These are phyloP conservation scores for Carassius carassius DNA, from an alignment of 2,113 vertebrate species.

Conservation along the genomic window DNA sequence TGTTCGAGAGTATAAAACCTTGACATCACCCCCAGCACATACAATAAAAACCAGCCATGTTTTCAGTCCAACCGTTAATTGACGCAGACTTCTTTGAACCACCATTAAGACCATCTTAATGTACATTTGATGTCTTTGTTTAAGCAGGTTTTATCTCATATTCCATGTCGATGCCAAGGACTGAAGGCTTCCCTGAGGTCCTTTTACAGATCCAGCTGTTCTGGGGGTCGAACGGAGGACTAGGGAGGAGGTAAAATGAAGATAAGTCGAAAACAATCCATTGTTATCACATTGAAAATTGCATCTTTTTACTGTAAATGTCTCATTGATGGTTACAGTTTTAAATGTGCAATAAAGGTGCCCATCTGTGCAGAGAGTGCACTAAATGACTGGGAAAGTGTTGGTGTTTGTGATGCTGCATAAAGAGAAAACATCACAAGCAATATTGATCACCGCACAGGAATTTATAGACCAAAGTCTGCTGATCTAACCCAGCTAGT, in stretches of 20 bases:
- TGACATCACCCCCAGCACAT: conserved; percentile 19
- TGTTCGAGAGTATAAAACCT: conserved; percentile 22
- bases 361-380: conserved; percentile 21
- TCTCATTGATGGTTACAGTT: conserved; percentile 1
- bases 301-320: not conserved
- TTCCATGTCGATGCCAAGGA: not conserved
- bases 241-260: not conserved
- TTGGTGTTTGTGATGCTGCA: not conserved
- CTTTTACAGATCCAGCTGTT: conserved; percentile 10
- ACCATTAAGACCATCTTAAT: not conserved
- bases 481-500: not conserved
- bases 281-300: conserved; percentile 22
- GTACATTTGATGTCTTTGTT: not conserved
- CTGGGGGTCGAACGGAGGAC: not conserved
- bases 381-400: not conserved
- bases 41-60: conserved; percentile 11
- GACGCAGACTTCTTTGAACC: not conserved
- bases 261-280: conserved; percentile 8
- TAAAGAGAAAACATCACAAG: conserved; percentile 7
- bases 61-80: not conserved
- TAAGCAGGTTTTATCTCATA: conserved; percentile 11
- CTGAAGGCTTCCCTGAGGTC: conserved; percentile 17
- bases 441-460: conserved; percentile 1
- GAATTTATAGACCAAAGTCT: not conserved
- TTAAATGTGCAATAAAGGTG: conserved; percentile 10